Percentiles rank a stretch among this genome's conserved stretches.
Evolutionary conservation across 2,888 invertebrate genomes (phyloP).

Genomic region (Hesperia comma): DNA sequence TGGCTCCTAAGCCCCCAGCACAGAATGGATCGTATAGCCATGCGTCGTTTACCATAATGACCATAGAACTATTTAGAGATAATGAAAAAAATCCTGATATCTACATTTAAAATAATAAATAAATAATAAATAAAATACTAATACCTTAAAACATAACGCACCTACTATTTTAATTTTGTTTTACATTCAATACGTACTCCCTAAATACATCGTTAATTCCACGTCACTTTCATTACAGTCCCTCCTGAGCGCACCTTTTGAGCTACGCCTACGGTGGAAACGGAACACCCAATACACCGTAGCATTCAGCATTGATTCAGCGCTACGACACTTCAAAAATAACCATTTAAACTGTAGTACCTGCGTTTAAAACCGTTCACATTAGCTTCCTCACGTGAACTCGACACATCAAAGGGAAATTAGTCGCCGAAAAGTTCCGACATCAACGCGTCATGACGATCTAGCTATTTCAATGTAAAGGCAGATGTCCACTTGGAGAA

Average conservation of each 20-base stretch:
- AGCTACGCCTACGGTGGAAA: not conserved
- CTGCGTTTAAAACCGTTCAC: conserved; percentile 31
- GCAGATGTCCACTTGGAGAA: conserved; percentile 17
- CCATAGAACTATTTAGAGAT: too few species aligned
- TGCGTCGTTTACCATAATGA: too few species aligned
- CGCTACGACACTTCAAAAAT: conserved; percentile 29
- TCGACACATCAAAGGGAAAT: conserved; percentile 49
- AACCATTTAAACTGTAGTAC: conserved; percentile 23
- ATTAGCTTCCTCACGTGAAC: conserved; percentile 51
- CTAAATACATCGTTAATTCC: conserved; percentile 3
- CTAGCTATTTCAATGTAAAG: conserved; percentile 35
- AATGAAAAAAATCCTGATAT: too few species aligned
- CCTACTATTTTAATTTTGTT: too few species aligned
- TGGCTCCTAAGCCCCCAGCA: too few species aligned
- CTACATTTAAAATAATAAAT: too few species aligned
- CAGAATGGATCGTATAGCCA: too few species aligned
- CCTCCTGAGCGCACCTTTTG: conserved; percentile 6
- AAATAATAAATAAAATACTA: too few species aligned
- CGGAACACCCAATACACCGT: conserved; percentile 21
- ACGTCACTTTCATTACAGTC: not conserved
- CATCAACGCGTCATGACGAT: conserved; percentile 31
- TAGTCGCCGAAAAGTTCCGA: conserved; percentile 50
- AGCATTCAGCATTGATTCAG: conserved; percentile 29
- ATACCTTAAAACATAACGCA: too few species aligned
- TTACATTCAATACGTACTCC: too few species aligned